Evolutionary conservation across 2,113 vertebrate species (phyloP).

Genomic region (Xerus inauris): DNA sequence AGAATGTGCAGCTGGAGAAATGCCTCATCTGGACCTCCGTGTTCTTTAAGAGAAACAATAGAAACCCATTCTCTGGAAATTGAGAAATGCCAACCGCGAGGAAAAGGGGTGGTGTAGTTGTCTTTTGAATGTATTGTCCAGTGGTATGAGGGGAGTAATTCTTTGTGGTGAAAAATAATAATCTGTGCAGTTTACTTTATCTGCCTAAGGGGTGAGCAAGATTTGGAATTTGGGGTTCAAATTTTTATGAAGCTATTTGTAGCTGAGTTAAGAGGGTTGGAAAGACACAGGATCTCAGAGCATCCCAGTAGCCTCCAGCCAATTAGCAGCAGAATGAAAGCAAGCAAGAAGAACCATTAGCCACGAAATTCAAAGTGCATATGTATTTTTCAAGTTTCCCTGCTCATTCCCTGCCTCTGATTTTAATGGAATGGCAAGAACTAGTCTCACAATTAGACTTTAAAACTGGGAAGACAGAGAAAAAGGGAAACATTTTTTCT

Average conservation of each 20-base stretch:
- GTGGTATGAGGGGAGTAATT: not conserved
- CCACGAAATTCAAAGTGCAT: conserved; percentile 39
- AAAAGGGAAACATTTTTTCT: conserved; percentile 18
- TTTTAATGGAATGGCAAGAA: conserved; percentile 50
- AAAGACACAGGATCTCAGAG: not conserved
- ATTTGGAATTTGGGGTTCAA: not conserved
- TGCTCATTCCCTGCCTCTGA: conserved; percentile 34
- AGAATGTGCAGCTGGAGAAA: not conserved
- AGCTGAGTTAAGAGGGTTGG: conserved; percentile 22
- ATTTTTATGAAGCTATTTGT: conserved; percentile 25
- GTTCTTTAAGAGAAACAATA: not conserved
- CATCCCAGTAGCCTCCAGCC: not conserved
- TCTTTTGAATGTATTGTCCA: not conserved
- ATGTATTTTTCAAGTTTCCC: conserved; percentile 46
- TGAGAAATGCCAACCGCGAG: not conserved
- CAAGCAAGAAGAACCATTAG: conserved; percentile 15
- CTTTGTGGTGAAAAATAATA: not conserved
- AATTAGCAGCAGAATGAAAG: conserved; percentile 49
- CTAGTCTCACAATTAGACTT: conserved; percentile 49
- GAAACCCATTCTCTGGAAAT: not conserved
- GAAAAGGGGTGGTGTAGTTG: not conserved
- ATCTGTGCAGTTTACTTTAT: not conserved
- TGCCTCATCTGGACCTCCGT: not conserved
- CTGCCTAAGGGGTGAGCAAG: not conserved
- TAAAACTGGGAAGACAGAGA: not conserved